Evolutionary conservation across 2,888 invertebrate genomes (phyloP), one percentile per base, ranked within the genome.

Genomic region (Sarcophaga caerulescens): DNA sequence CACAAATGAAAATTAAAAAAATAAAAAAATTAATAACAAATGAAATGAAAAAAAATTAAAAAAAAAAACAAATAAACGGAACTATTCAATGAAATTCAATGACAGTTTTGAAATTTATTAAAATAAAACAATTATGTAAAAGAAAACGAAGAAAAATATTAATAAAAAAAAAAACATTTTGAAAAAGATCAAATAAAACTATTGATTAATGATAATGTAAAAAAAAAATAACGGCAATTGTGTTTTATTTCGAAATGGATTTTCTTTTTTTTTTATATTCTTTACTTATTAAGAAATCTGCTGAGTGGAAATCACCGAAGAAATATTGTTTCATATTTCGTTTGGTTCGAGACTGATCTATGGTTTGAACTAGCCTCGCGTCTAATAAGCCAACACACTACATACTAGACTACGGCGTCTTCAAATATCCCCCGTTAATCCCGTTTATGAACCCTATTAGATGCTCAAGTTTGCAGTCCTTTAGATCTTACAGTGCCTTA

Each of bases 91-190:
- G 14, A 85, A 85, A 85, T 77, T 35, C 35, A 6, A 86, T 87
- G 88, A 85, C 81, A 81, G 76, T 88, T 84, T 89, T 88, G 88
- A 89, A 89, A 89, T 90, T 90, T 88, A 89, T 88, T 88, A 81
- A 80, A 83, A 80, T 25, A 47, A 65, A 88, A 87, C 66, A 87
- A 88, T 86, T 88, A n/a, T n/a, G n/a, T n/a, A 85, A 85, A 87
- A 70, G 74, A 85, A 76, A 88, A 85, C 74, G 82, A 84, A 78
- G 79, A 77, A 73, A 68, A 52, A 83, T 81, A 75, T 81, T 70
- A 83, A 88, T 89, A 90, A 90, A 88, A 90, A 90, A 88, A 90
- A 88, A 85, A 90, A 89, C 89, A 90, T 90, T 90, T 91, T 90
- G 89, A 92, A 89, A 90, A 84, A 85, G 85, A 88, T 87, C 78